Evolutionary conservation across 2,888 invertebrate genomes (phyloP).

Genomic region (Flexamia atlantica): DNA sequence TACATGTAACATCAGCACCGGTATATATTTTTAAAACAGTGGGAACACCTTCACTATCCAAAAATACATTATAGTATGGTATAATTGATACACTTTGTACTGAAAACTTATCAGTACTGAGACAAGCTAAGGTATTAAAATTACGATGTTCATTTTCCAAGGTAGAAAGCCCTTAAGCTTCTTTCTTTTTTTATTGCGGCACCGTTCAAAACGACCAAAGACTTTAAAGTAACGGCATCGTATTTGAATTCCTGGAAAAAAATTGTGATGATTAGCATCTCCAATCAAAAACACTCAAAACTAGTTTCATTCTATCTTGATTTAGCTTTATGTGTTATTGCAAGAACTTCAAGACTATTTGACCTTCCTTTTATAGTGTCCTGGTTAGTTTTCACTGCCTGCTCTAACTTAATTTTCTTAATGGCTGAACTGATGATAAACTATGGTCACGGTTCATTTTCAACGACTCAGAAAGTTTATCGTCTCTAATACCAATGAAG

Average conservation of each 20-base stretch:
- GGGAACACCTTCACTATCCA: conserved; percentile 72
- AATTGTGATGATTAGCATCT: not conserved
- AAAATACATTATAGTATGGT: conserved; percentile 80
- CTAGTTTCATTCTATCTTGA: not conserved
- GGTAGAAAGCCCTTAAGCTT: not conserved
- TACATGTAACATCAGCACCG: conserved; percentile 25
- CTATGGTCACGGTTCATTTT: no score
- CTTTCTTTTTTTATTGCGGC: conserved; percentile 25
- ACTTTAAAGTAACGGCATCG: not conserved
- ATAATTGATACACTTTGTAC: not conserved
- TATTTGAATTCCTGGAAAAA: not conserved
- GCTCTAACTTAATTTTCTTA: no score
- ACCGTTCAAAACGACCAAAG: not conserved
- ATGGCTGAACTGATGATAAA: no score
- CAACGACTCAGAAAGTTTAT: no score
- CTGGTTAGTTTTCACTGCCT: no score
- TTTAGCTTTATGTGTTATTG: not conserved
- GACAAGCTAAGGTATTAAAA: not conserved
- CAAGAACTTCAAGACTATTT: not conserved
- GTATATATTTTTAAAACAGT: conserved; percentile 40
- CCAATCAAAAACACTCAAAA: conserved; percentile 8
- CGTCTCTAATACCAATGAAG: no score
- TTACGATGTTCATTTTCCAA: not conserved
- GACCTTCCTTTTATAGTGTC: not conserved
- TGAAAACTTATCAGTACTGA: conserved; percentile 1